Percentiles rank a stretch among this genome's conserved stretches.
Evolutionary conservation across 2,113 vertebrate species (phyloP).

Genomic region (Neomonachus schauinslandi): DNA sequence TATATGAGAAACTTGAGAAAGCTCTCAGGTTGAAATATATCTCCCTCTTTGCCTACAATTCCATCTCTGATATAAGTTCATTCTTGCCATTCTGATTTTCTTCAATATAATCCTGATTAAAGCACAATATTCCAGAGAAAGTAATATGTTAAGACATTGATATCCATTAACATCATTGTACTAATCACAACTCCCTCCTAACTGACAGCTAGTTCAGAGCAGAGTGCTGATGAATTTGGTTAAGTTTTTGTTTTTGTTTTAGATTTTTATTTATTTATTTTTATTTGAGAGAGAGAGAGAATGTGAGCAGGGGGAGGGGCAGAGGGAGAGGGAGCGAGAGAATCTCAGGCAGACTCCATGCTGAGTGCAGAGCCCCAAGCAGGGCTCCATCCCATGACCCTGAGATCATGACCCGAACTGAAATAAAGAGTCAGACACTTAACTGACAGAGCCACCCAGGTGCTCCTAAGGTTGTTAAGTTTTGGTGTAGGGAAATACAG

Average conservation of each 20-base stretch:
- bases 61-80: neutral
- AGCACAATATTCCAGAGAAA: conserved; percentile 10
- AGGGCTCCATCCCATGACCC: neutral
- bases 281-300: neutral
- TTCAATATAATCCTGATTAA: neutral
- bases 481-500: neutral
- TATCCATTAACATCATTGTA: neutral
- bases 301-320: neutral
- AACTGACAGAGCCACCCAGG: neutral
- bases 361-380: neutral
- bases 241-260: neutral
- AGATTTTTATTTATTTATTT: neutral
- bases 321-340: neutral
- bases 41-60: neutral
- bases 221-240: neutral
- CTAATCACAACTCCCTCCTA: neutral
- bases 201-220: neutral
- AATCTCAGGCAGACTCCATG: neutral
- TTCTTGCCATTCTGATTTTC: neutral
- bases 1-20: neutral
- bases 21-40: neutral
- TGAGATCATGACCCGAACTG: neutral
- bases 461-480: neutral
- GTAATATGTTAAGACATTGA: neutral
- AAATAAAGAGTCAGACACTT: neutral